Conservation (phyloP, 2,888 invertebrate species). For the Listrodromus nycthemerus region DNA sequence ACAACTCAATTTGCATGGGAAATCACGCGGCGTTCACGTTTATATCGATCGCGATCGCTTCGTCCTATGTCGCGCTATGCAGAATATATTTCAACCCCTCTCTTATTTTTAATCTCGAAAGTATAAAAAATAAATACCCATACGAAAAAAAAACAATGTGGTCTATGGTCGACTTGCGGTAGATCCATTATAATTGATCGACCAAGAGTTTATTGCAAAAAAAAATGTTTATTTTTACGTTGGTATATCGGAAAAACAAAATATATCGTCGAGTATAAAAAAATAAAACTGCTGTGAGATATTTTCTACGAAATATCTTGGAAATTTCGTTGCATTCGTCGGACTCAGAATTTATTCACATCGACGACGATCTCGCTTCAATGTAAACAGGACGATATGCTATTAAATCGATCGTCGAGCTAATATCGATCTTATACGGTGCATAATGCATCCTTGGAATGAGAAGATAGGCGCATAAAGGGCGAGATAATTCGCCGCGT, state of each 20-base stretch:
- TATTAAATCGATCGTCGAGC: conserved; percentile 46
- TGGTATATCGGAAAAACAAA: not conserved
- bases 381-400: conserved; percentile 43
- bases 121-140: not conserved
- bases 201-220: too few species aligned
- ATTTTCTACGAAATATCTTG: not conserved
- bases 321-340: not conserved
- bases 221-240: not conserved
- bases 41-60: conserved; percentile 41
- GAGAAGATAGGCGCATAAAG: conserved; percentile 45
- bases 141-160: not conserved
- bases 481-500: conserved; percentile 60
- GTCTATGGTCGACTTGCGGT: not conserved
- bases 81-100: not conserved
- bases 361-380: conserved; percentile 6
- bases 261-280: not conserved
- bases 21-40: conserved; percentile 73
- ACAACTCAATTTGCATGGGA: conserved; percentile 82
- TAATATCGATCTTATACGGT: conserved; percentile 47
- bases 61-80: conserved; percentile 11
- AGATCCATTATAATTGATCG: too few species aligned
- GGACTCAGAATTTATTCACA: conserved; percentile 1
- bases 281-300: not conserved
- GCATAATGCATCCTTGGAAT: conserved; percentile 56
- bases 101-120: not conserved